Evolutionary conservation across 2,888 invertebrate genomes (phyloP).

Genomic region (Baronia brevicornis): DNA sequence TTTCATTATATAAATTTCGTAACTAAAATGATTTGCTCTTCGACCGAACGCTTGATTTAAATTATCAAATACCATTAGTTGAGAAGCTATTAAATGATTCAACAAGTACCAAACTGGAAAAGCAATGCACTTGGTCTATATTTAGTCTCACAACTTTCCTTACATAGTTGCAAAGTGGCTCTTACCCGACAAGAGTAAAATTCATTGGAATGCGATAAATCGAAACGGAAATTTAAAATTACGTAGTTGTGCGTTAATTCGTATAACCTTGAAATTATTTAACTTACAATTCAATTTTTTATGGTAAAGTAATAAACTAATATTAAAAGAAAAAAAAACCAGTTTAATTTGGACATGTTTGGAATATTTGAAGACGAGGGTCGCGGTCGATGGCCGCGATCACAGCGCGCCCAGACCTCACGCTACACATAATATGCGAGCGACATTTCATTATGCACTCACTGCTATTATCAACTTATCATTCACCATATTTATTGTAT

Average conservation of each 20-base stretch:
- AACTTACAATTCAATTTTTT: slow-evolving; percentile 39
- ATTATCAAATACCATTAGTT: no score
- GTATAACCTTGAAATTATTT: slow-evolving; percentile 1
- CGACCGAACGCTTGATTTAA: no score
- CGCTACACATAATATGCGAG: slow-evolving; percentile 25
- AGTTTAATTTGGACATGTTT: slow-evolving; percentile 74
- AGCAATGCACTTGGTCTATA: slow-evolving; percentile 16
- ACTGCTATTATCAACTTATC: slow-evolving; percentile 19
- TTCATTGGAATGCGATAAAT: no score
- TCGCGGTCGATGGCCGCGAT: slow-evolving; percentile 64
- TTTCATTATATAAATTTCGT: no score
- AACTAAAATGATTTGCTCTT: no score
- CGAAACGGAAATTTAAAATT: background rate
- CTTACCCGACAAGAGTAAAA: slow-evolving; percentile 4
- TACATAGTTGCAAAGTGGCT: slow-evolving; percentile 18
- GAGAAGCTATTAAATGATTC: background rate
- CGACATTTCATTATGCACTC: slow-evolving; percentile 28
- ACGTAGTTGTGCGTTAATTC: slow-evolving; percentile 9
- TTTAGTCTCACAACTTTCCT: slow-evolving; percentile 21
- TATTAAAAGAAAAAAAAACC: slow-evolving; percentile 56
- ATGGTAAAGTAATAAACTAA: slow-evolving; percentile 62
- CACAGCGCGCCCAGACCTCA: slow-evolving; percentile 26
- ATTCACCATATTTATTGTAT: slow-evolving; percentile 10
- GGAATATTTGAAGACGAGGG: slow-evolving; percentile 67
- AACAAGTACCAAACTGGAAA: background rate